These are phyloP conservation scores for Lithobates pipiens DNA, from an alignment of 2,797 vertebrate genomes.

Conservation along the genomic window DNA sequence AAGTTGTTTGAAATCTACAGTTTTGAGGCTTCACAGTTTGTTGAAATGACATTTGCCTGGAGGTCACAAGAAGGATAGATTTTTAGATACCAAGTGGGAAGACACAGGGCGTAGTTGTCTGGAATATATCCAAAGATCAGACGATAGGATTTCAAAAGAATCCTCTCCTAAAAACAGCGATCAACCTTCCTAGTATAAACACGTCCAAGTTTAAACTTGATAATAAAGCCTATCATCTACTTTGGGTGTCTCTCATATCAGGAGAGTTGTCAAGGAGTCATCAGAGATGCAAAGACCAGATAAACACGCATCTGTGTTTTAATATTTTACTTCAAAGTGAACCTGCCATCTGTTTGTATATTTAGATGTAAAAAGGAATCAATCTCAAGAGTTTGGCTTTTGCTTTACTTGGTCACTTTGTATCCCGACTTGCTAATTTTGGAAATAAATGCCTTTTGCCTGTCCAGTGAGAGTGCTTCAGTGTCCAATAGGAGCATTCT, in stretches of 20 bases:
- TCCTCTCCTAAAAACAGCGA: background rate
- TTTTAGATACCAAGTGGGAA: conserved; percentile 20
- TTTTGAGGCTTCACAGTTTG: background rate
- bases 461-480: too few relatives aligned
- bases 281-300: background rate
- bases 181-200: conserved; percentile 1
- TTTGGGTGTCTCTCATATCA: background rate
- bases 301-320: background rate
- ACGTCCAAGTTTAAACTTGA: background rate
- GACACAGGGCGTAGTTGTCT: conserved; percentile 28
- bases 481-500: too few relatives aligned
- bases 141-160: conserved; percentile 2
- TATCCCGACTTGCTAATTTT: too few relatives aligned
- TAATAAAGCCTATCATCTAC: background rate
- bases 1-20: too few relatives aligned
- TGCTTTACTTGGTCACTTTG: too few relatives aligned
- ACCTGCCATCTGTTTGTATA: too few relatives aligned
- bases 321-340: background rate
- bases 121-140: conserved; percentile 15
- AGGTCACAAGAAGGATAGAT: conserved; percentile 1
- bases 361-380: background rate
- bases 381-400: too few relatives aligned
- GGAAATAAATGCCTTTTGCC: too few relatives aligned
- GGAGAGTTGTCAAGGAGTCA: background rate
- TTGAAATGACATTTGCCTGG: background rate